phyloP scores from a whole-genome alignment of 2,888 invertebrate species.

The Hypomecis punctinalis region DNA sequence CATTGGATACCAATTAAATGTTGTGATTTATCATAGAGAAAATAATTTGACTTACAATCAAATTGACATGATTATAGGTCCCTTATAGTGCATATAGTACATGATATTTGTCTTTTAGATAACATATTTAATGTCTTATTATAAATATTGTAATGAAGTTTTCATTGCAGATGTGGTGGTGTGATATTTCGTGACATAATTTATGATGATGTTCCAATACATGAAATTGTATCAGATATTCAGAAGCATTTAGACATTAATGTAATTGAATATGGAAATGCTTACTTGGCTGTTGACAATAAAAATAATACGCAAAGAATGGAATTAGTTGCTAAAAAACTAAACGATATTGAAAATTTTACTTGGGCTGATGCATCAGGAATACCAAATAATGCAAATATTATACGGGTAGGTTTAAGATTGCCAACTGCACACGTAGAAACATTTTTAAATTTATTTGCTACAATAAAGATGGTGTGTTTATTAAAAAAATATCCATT shows the following conservation, averaged over 20 bases:
- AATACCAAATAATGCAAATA: neutral
- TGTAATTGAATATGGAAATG: constrained; percentile 1
- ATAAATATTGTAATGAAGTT: too few relatives aligned
- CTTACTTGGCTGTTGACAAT: neutral
- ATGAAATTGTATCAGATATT: constrained; percentile 6
- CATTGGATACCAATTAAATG: too few relatives aligned
- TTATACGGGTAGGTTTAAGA: constrained; percentile 12
- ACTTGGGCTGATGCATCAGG: constrained; percentile 14
- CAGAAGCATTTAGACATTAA: constrained; percentile 1
- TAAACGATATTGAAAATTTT: constrained; percentile 1
- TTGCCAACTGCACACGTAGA: too few relatives aligned
- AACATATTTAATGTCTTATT: too few relatives aligned
- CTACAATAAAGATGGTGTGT: neutral
- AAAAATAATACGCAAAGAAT: neutral
- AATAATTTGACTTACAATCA: too few relatives aligned
- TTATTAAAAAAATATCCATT: neutral
- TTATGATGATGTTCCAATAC: constrained; percentile 14
- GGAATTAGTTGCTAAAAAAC: constrained; percentile 3
- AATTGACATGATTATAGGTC: too few relatives aligned
- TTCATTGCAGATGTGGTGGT: constrained; percentile 23
- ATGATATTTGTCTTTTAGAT: too few relatives aligned
- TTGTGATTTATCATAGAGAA: too few relatives aligned
- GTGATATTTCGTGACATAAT: constrained; percentile 11
- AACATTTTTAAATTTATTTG: too few relatives aligned
- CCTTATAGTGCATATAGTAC: too few relatives aligned